A percentile compares a stretch with the other conserved stretches of the same genome.
phyloP scores from a whole-genome alignment of 2,113 vertebrate genomes.

The Corythoichthys intestinalis region DNA sequence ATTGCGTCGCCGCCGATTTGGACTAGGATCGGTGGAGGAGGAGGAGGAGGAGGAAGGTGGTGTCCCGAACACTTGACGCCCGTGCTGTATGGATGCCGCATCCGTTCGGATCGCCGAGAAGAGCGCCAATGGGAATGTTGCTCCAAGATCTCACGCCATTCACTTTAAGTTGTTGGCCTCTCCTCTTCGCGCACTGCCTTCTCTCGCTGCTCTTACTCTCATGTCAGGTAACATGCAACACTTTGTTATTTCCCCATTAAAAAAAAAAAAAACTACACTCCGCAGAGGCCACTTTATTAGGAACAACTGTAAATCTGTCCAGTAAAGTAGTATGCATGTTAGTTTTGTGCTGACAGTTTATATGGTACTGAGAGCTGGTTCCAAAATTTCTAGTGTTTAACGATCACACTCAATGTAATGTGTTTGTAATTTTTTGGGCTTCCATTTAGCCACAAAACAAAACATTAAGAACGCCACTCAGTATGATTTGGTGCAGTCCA shows the following conservation, averaged over 20 bases:
- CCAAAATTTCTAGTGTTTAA: background rate
- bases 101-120: conserved; percentile 62
- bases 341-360: background rate
- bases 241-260: background rate
- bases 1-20: conserved; percentile 61
- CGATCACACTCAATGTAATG: background rate
- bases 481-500: background rate
- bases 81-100: conserved; percentile 56
- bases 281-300: background rate
- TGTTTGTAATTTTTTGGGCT: background rate
- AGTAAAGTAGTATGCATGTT: background rate
- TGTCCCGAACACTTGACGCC: conserved; percentile 63
- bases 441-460: background rate
- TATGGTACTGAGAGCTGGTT: background rate
- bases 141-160: conserved; percentile 71
- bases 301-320: background rate
- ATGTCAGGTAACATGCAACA: conserved; percentile 68
- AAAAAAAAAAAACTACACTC: background rate
- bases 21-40: conserved; percentile 32
- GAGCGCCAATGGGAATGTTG: conserved; percentile 72
- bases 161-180: conserved; percentile 73
- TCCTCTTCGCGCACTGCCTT: conserved; percentile 73
- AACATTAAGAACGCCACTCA: background rate
- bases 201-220: conserved; percentile 72
- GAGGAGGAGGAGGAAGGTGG: conserved; percentile 69